Evolutionary conservation across 1,140 invertebrate genomes (phyloP), one percentile per base, ranked within the genome.

Genomic region (Dendrolimus kikuchii): DNA sequence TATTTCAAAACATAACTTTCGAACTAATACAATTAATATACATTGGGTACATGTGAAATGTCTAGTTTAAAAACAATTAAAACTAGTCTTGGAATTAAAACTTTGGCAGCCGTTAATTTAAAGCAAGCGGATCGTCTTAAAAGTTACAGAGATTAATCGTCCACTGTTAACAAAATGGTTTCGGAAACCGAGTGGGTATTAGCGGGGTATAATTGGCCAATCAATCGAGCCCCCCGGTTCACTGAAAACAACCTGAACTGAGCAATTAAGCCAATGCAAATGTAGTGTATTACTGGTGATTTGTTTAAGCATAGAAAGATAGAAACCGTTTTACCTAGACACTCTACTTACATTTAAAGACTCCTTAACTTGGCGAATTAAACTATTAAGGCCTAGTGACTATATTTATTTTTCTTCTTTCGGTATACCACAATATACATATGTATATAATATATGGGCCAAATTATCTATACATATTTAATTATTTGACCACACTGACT

Each of bases 131-230:
- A 45, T 8, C 5, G 5, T 9, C n/a, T 8, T 10, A 45, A 47
- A 50, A 50, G 5, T 45, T 38, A 47, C 7, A 10, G 10, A 58
- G 51, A 53, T 52, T 45, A 52, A 50, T 55, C n/a, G 41, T 41
- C 40, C 46, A 44, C 7, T 45, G 41, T 52, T 60, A 40, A 48
- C 54, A 45, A 57, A 68, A 62, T 55, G 47, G 59, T 62, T 66
- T 56, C 47, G 51, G 52, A 48, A 61, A 66, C 43, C 47, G 49
- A 49, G 44, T 37, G 51, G 51, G 49, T 52, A 65, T 70, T 73
- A 67, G 67, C 59, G 67, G 68, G 54, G 60, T 66, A 63, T 74
- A 77, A 77, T 79, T 76, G 67, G 72, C 71, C 60, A 79, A 79
- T 81, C 74, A 72, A 77, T 76, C 59, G 59, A 50, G 47, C 46